Base-by-base conservation (phyloP, 1,140 invertebrate species). In the Kradibia gibbosae region DNA sequence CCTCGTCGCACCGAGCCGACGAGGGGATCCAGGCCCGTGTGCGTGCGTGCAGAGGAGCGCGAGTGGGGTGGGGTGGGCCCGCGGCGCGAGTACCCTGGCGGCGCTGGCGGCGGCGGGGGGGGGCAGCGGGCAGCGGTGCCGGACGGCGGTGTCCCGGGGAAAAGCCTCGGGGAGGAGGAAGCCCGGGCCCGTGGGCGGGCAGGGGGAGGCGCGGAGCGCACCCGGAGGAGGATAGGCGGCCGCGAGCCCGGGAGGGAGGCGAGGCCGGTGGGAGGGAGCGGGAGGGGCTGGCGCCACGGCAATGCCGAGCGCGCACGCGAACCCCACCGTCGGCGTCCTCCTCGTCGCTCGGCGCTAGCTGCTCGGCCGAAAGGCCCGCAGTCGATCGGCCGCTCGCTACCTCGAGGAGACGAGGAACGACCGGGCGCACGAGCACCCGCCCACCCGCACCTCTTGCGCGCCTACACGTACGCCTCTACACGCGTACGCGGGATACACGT, bases 21-120 rank as follows among this genome's bases (percentile, higher is more conserved):
- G 85, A 89, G 89, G 89, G 89, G 89, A 90, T 91, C 91, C 90
- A 91, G 91, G 90, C 90, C 90, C 91, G 90, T 48, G 45, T 7
- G 45, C 45, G 45, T 7, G 7, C 7, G 45, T 48, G 45, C 84
- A 77, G 82, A 50, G 82, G 62, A 81, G 74, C 42, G 81, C 82
- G 74, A 65, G 77, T 31, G 50, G 42, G 78, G 57, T 62, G 11
- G 10, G 55, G 20, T 22, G 31, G 55, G 28, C 17, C 34, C 8
- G 55, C 10, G 11, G 20, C 25, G 28, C 3, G 28, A 60, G 13
- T 25, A 45, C n/a, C 11, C 25, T 62, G 5, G 7, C 5, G 13
- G 7, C 4, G 2, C 60, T n/a, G 60, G 60, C 28, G 25, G 17
- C 7, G 28, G 8, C 3, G 34, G 28, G 34, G 60, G 34, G 17